Percentiles rank a stretch among this genome's conserved stretches.
phyloP scores from a whole-genome alignment of 92 coral and sea anemone genomes.

The Actinernus sp. region DNA sequence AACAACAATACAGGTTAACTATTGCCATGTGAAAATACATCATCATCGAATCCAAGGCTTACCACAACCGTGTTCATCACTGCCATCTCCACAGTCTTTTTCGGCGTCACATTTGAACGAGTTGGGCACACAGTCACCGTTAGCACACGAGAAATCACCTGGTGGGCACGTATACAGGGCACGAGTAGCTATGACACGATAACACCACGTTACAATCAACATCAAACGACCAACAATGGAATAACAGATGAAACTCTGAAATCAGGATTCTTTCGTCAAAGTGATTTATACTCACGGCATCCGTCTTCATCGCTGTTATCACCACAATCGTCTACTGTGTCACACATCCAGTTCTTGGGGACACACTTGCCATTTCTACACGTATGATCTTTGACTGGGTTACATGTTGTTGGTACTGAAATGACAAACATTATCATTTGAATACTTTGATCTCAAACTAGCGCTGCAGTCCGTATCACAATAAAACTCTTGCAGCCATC shows the following conservation, averaged over 20 bases:
- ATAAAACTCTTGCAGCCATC: too few relatives aligned
- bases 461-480: too few relatives aligned
- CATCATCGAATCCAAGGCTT: too few relatives aligned
- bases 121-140: neutral
- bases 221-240: too few relatives aligned
- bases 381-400: slow-evolving; percentile 43
- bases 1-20: too few relatives aligned
- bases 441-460: too few relatives aligned
- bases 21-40: too few relatives aligned
- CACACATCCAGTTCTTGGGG: slow-evolving; percentile 65
- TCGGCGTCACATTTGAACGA: slow-evolving; percentile 78
- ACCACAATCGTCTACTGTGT: slow-evolving; percentile 75
- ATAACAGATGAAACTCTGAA: too few relatives aligned
- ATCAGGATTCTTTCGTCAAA: too few relatives aligned
- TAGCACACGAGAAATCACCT: slow-evolving; percentile 10
- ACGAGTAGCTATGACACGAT: slow-evolving; percentile 18
- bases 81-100: slow-evolving; percentile 87
- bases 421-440: too few relatives aligned
- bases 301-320: slow-evolving; percentile 85
- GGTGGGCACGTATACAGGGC: slow-evolving; percentile 4
- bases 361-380: slow-evolving; percentile 68
- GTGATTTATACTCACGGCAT: slow-evolving; percentile 70
- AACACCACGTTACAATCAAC: too few relatives aligned
- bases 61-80: slow-evolving; percentile 84
- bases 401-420: slow-evolving; percentile 69